Evolutionary conservation across 2,797 vertebrate genomes (phyloP).

Genomic region (Chromobotia macracanthus): DNA sequence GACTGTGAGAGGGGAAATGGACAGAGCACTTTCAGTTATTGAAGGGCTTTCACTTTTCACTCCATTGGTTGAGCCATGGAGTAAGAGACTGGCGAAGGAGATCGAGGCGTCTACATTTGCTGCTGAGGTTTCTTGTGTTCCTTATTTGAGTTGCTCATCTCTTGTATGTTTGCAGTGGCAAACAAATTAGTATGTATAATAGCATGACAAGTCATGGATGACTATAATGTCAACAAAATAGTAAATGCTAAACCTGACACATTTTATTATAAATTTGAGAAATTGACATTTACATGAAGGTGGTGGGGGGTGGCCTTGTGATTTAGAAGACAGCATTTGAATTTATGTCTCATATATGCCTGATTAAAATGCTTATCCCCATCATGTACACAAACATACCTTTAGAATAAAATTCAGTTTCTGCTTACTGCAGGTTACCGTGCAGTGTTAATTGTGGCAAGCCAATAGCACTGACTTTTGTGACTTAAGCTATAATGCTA

Average conservation of each 20-base stretch:
- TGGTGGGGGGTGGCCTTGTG: no score
- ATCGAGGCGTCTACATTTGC: neutral
- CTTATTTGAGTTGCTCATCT: neutral
- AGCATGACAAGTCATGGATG: neutral
- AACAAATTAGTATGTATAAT: neutral
- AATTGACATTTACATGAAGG: neutral
- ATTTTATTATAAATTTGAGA: neutral
- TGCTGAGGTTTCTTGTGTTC: neutral
- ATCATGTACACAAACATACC: neutral
- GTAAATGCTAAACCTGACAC: neutral
- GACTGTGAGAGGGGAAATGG: neutral
- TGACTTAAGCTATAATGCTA: no score
- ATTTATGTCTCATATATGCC: no score
- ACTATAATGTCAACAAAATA: neutral
- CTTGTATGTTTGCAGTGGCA: neutral
- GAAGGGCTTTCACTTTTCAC: neutral
- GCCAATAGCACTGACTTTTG: no score
- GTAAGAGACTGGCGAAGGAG: neutral
- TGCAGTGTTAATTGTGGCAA: neutral
- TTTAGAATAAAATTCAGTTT: no score
- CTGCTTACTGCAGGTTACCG: no score
- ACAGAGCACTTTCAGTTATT: slow-evolving; percentile 5
- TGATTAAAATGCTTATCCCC: no score
- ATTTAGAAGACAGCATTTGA: no score
- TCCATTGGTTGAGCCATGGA: neutral